A percentile compares a stretch with the other conserved stretches of the same genome.
Evolutionary conservation across 1,140 invertebrate species (phyloP).

Genomic region (Papilio machaon): DNA sequence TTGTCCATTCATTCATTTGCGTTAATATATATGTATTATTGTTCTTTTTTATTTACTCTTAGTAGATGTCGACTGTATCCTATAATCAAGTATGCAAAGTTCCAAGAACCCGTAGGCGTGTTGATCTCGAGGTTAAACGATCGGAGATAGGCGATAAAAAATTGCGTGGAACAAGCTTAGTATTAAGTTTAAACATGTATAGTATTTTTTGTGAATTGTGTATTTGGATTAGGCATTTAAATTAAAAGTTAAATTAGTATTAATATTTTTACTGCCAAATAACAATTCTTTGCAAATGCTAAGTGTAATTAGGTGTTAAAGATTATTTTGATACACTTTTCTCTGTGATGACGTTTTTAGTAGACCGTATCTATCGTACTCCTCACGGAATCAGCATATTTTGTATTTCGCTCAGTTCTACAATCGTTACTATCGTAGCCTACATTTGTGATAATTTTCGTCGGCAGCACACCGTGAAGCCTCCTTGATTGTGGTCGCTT

Average conservation of each 20-base stretch:
- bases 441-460: constrained; percentile 15
- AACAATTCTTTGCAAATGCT: neutral
- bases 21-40: neutral
- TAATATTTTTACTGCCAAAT: neutral
- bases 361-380: neutral
- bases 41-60: neutral
- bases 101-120: constrained; percentile 22
- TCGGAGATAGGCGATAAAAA: constrained; percentile 18
- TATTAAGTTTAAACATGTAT: constrained; percentile 5
- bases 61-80: neutral
- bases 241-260: neutral
- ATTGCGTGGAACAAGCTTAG: neutral
- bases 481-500: constrained; percentile 21
- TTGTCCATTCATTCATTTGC: neutral
- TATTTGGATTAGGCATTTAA: neutral
- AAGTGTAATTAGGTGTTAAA: neutral
- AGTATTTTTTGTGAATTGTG: neutral
- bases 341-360: neutral
- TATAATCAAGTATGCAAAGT: constrained; percentile 29
- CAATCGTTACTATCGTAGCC: neutral
- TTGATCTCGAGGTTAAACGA: constrained; percentile 30
- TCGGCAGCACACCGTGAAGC: constrained; percentile 12
- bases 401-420: neutral
- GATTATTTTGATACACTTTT: neutral
- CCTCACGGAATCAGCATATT: neutral